Conservation (phyloP, 2,888 invertebrate genomes). For the Leptopilina syphax region DNA sequence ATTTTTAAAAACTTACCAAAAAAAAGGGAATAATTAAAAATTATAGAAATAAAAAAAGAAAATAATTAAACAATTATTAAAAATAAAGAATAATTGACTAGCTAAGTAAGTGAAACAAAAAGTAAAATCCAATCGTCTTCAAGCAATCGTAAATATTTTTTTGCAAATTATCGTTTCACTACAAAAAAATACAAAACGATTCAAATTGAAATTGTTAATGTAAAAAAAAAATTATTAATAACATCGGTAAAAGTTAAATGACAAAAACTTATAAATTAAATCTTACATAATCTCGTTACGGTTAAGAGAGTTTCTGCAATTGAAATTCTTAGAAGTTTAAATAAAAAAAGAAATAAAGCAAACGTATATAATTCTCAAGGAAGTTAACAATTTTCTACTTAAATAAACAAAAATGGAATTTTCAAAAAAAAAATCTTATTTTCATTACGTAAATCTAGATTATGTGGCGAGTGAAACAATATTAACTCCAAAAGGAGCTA, state of each 20-base stretch:
- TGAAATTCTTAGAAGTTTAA: neutral
- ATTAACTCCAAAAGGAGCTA: no score
- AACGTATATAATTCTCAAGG: neutral
- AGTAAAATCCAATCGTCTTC: no score
- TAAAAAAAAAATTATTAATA: neutral
- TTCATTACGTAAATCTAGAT: no score
- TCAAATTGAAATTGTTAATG: neutral
- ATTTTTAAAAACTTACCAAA: no score
- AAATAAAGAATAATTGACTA: no score
- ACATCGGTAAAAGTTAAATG: neutral
- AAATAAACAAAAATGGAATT: neutral
- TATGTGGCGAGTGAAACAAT: no score
- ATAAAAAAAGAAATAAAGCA: neutral
- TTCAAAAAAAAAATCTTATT: neutral
- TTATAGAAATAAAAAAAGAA: no score
- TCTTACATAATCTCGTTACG: neutral
- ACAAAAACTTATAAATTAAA: neutral
- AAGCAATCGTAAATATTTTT: no score
- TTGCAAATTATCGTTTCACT: no score
- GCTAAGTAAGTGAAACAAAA: no score
- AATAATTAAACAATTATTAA: no score
- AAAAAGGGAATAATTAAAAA: no score
- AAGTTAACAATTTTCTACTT: conserved; percentile 1
- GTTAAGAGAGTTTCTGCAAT: neutral
- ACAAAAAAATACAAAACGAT: neutral